Evolutionary conservation across 2,113 vertebrate genomes (phyloP), one percentile per base, ranked within the genome.

Genomic region (Phocoena sinus): DNA sequence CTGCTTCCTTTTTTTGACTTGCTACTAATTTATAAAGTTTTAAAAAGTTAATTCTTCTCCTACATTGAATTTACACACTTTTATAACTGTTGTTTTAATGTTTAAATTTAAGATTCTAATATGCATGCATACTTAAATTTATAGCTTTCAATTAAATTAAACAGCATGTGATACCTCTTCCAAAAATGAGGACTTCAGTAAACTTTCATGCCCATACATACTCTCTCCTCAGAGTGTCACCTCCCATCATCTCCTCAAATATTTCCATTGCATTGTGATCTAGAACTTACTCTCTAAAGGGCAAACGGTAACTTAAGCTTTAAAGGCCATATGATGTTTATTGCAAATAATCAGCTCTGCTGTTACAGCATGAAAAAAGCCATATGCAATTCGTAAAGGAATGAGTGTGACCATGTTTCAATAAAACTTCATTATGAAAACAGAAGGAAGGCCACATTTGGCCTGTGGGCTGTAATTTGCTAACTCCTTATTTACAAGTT

Each of bases 391-490:
- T 86, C 23, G 0, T 58, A 20, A 26, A 60, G 41, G 14, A 70
- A 26, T 50, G 23, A 38, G 0, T 26, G 8, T 26, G 53, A 4
- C 47, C 23, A 0, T 47, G 50, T 92, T 89, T 84, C 36, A 86
- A 28, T 74, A 90, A 87, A 92, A 86, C 33, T 90, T 94, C 58
- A 60, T 65, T 76, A 71, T 12, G 5, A 87, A 87, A 82, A 63
- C 23, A 71, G 31, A 90, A 62, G 8, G 25, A 70, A 68, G 15
- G 21, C 8, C 56, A 77, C 1, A 53, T 74, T 67, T 82, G 63
- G 23, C 38, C 20, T 83, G 1, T 25, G 31, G 36, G 6, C 10
- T 90, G 6, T n/a, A 71, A n/a, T 56, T 82, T 71, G 23, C 8
- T 33, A 20, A 68, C 7, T 10, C 31, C 15, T 47, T 13, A 25